Base-by-base conservation (phyloP, 2,797 vertebrate genomes). In the Fistularia commersonii region DNA sequence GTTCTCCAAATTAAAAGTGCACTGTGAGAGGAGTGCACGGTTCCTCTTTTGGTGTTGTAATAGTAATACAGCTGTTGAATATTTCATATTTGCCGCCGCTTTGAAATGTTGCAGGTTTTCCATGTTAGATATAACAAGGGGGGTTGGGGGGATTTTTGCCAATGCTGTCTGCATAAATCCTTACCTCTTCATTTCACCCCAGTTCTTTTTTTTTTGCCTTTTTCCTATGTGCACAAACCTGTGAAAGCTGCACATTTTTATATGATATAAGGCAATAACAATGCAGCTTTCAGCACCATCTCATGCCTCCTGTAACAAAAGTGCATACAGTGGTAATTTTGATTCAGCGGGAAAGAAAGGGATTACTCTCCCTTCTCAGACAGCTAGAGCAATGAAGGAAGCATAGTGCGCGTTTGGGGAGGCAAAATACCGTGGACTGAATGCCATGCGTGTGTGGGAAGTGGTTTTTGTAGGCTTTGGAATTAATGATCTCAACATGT, bases 401-500 rank as follows among this genome's bases (percentile, higher is more conserved):
- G 53, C 45, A 32, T 39, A 49, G 67, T 47, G 50, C 45, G 49
- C 23, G 49, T 55, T 35, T 44, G 61, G 54, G 61, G 40, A 57
- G 44, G 53, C 42, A 41, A 53, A 69, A 56, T 40, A 57, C 53
- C 6, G 61, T 72, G 74, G 79, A 82, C 83, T 77, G 84, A 84
- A 84, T 82, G 75, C 76, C 77, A 80, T 76, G 82, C 84, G 79
- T 87, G 77, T 84, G 86, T 88, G 82, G 87, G 87, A 90, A 89
- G 88, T 79, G 82, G 81, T 84, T 88, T 88, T 90, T 86, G 84
- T 87, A 80, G 70, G 66, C 66, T 76, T 79, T 61, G 74, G 81
- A 84, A 85, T 82, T 88, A 90, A 90, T 87, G 88, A 90, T 88
- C 88, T 87, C 88, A 89, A 87, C 86, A 89, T 90, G 87, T 87